phyloP scores from a whole-genome alignment of 2,888 invertebrate species.

The Cataglyphis rosenhaueri region DNA sequence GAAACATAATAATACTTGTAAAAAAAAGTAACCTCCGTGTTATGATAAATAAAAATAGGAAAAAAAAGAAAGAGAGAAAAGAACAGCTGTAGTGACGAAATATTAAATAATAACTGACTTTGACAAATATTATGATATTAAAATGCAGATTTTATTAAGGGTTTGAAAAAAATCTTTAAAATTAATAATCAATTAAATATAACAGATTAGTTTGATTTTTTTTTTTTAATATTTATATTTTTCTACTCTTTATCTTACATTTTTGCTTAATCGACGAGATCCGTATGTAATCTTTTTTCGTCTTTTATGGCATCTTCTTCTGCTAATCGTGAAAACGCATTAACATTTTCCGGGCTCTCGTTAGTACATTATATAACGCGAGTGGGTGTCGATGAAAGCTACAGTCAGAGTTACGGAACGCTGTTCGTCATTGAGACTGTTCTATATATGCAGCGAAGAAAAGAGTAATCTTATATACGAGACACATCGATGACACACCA shows the following conservation, averaged over 20 bases:
- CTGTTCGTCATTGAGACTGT: conserved; percentile 65
- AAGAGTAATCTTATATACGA: conserved; percentile 31
- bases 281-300: not conserved
- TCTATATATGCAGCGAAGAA: conserved; percentile 55
- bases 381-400: conserved; percentile 74
- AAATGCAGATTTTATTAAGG: not conserved
- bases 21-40: not conserved
- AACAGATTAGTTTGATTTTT: not conserved
- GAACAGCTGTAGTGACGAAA: not conserved
- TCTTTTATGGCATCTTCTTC: not conserved
- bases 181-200: not conserved
- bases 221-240: not conserved
- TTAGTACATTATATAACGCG: conserved; percentile 66
- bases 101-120: not conserved
- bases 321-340: conserved; percentile 5
- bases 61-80: not conserved
- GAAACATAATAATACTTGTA: conserved; percentile 4
- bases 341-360: conserved; percentile 13
- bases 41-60: conserved; percentile 7
- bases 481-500: not conserved
- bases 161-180: not conserved
- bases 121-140: not conserved
- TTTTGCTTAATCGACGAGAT: not conserved
- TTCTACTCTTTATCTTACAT: not conserved
- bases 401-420: conserved; percentile 61